These are phyloP conservation scores for Conus ventricosus DNA, from an alignment of 1,140 invertebrate genomes.

Conservation along the genomic window DNA sequence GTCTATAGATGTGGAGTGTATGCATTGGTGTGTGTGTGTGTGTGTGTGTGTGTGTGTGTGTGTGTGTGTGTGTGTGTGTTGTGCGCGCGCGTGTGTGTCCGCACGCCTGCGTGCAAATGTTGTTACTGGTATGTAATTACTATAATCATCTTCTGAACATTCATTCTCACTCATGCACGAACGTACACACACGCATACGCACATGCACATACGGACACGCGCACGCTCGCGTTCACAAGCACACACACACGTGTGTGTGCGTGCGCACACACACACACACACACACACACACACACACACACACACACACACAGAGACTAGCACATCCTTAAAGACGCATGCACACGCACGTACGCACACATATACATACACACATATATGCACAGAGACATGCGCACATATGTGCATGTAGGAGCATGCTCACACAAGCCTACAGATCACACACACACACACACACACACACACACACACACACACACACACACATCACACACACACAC, in stretches of 20 bases:
- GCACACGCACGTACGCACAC: not conserved
- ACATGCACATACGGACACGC: no score
- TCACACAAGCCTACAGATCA: not conserved
- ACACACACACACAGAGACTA: not conserved
- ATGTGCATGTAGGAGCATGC: no score
- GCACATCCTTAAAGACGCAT: no score
- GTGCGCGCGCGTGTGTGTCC: no score
- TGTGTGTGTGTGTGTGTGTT: no score
- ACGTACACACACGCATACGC: no score
- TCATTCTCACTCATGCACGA: not conserved
- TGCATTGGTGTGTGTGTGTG: not conserved
- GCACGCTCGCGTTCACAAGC: not conserved
- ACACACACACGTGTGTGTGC: no score
- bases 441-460: not conserved
- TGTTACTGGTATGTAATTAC: no score
- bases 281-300: not conserved
- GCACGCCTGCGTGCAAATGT: no score
- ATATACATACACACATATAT: constrained; percentile 1
- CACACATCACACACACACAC: no score
- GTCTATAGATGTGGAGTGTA: not conserved
- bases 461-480: no score
- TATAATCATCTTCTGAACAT: not conserved
- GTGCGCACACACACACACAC: not conserved
- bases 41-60: not conserved
- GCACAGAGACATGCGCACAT: not conserved